Conservation (phyloP, 2,113 vertebrate species). For the Boleophthalmus pectinirostris region DNA sequence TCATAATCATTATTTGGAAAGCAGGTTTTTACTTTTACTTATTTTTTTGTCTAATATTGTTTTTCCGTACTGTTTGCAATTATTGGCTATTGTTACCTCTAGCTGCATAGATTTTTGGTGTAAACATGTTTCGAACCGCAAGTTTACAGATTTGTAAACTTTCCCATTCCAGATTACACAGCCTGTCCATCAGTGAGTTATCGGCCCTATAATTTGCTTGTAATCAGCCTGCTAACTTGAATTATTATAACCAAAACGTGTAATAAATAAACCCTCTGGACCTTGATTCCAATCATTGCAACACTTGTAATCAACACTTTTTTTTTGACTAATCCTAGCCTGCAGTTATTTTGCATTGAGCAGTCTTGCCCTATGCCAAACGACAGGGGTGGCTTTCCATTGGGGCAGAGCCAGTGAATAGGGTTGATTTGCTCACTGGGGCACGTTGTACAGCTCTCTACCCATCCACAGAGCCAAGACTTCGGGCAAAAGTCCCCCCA, state of each 20-base stretch:
- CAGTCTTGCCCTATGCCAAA: slow-evolving; percentile 45
- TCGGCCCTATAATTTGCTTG: slow-evolving; percentile 45
- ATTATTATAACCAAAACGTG: slow-evolving; percentile 28
- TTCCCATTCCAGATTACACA: slow-evolving; percentile 11
- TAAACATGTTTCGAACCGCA: background rate
- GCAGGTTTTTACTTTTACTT: no score
- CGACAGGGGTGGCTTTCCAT: slow-evolving; percentile 60
- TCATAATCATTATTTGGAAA: no score
- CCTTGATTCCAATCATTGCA: slow-evolving; percentile 45
- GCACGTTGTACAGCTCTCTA: slow-evolving; percentile 47
- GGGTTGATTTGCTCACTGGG: slow-evolving; percentile 56
- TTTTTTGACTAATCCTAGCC: slow-evolving; percentile 52
- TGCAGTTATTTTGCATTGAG: slow-evolving; percentile 46
- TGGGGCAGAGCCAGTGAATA: slow-evolving; percentile 45
- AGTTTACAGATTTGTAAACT: slow-evolving; percentile 23
- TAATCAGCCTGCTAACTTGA: slow-evolving; percentile 37
- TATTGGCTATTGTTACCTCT: background rate
- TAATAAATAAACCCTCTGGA: slow-evolving; percentile 35
- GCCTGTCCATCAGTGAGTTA: slow-evolving; percentile 20
- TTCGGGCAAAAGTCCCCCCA: slow-evolving; percentile 19
- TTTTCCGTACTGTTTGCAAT: no score
- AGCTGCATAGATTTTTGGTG: background rate
- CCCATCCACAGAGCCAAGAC: slow-evolving; percentile 36
- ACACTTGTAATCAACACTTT: slow-evolving; percentile 54
- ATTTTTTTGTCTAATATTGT: no score